Evolutionary conservation across 2,888 invertebrate species (phyloP).

Genomic region (Teleiodes luculella): DNA sequence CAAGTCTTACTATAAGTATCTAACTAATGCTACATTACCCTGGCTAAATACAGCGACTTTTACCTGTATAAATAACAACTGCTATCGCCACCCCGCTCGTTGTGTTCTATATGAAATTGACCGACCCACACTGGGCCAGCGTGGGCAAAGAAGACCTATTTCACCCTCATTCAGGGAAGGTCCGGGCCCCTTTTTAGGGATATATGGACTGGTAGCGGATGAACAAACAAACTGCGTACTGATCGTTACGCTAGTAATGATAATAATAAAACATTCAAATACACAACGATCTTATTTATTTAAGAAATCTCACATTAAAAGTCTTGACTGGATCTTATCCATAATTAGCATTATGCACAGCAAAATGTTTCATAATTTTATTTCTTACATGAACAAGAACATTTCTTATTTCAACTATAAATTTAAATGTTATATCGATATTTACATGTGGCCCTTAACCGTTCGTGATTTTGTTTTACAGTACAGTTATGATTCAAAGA

Average conservation of each 20-base stretch:
- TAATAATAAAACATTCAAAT: slow-evolving; percentile 42
- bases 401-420: slow-evolving; percentile 32
- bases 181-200: no score
- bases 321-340: slow-evolving; percentile 76
- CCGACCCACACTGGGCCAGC: no score
- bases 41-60: no score
- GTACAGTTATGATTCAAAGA: neutral
- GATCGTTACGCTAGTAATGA: neutral
- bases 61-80: no score
- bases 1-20: no score
- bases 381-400: slow-evolving; percentile 47
- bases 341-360: slow-evolving; percentile 74
- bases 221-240: no score
- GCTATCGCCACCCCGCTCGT: no score
- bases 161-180: no score
- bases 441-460: slow-evolving; percentile 62
- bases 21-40: no score
- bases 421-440: slow-evolving; percentile 54
- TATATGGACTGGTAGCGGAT: no score
- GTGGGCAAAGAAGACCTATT: no score
- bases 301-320: slow-evolving; percentile 74
- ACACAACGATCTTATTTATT: slow-evolving; percentile 71
- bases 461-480: slow-evolving; percentile 30
- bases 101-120: no score
- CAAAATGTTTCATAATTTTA: slow-evolving; percentile 49